Conservation (phyloP, 2,888 invertebrate genomes). For the Drosophila pullipes region DNA sequence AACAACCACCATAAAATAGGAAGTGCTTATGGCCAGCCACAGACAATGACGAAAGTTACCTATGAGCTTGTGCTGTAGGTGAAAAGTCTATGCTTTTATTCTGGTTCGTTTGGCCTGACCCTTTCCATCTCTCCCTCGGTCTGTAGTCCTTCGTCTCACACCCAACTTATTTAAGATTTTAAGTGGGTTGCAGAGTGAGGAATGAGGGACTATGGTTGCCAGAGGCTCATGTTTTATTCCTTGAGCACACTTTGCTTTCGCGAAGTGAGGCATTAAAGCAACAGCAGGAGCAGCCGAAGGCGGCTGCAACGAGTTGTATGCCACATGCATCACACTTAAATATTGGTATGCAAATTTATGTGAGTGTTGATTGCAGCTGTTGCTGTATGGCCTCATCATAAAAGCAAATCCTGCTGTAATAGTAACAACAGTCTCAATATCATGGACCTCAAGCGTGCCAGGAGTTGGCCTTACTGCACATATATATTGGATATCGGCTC, state of each 20-base stretch:
- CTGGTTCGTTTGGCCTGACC: slow-evolving; percentile 7
- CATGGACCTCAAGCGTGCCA: slow-evolving; percentile 43
- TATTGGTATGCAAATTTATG: slow-evolving; percentile 77
- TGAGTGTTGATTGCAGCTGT: slow-evolving; percentile 75
- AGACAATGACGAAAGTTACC: slow-evolving; percentile 31
- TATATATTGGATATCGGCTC: slow-evolving; percentile 52
- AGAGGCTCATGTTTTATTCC: slow-evolving; percentile 72
- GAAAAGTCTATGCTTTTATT: slow-evolving; percentile 42
- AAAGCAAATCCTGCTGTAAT: slow-evolving; percentile 7
- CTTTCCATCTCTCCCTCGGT: slow-evolving; percentile 10
- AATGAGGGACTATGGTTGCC: slow-evolving; percentile 9
- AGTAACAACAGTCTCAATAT: slow-evolving; percentile 41
- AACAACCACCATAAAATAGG: slow-evolving; percentile 43
- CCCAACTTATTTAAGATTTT: slow-evolving; percentile 60
- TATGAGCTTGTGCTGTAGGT: slow-evolving; percentile 6
- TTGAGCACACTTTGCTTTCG: slow-evolving; percentile 63
- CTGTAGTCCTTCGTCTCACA: slow-evolving; percentile 37
- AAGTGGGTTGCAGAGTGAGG: slow-evolving; percentile 33
- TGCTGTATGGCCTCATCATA: slow-evolving; percentile 13
- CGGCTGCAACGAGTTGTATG: slow-evolving; percentile 25
- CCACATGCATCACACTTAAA: slow-evolving; percentile 48
- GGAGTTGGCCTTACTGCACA: slow-evolving; percentile 44
- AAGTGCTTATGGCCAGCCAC: slow-evolving; percentile 43
- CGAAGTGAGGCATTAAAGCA: slow-evolving; percentile 66
- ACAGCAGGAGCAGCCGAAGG: slow-evolving; percentile 8